phyloP scores from a whole-genome alignment of 2,888 invertebrate species.

The Euplexia lucipara region DNA sequence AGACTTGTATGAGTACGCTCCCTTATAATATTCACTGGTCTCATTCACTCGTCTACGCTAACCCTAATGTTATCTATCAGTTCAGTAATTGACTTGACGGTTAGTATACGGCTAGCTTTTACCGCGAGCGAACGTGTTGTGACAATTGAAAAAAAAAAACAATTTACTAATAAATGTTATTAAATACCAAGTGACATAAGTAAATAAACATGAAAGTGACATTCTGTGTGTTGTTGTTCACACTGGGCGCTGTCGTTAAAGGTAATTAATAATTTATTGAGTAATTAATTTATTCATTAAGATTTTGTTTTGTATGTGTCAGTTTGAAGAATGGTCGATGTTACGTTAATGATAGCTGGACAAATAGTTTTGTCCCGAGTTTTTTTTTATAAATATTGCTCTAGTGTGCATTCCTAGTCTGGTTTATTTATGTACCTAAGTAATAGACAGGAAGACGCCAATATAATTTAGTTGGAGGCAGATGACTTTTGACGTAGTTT shows the following conservation, averaged over 20 bases:
- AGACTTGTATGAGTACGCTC: too few relatives aligned
- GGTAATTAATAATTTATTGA: slow-evolving; percentile 37
- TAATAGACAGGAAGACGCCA: slow-evolving; percentile 38
- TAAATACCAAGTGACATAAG: slow-evolving; percentile 58
- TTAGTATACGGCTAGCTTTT: too few relatives aligned
- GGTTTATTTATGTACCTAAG: too few relatives aligned
- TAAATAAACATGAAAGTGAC: slow-evolving; percentile 61
- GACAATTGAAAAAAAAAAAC: too few relatives aligned
- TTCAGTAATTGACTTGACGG: too few relatives aligned
- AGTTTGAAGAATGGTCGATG: background rate
- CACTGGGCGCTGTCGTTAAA: slow-evolving; percentile 34
- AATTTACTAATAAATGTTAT: slow-evolving; percentile 53
- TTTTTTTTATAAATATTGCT: background rate
- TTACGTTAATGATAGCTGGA: background rate
- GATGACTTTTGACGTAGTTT: background rate
- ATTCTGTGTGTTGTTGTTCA: slow-evolving; percentile 51
- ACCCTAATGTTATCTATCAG: too few relatives aligned
- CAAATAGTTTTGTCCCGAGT: background rate
- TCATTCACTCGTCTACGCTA: too few relatives aligned
- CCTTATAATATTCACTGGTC: too few relatives aligned
- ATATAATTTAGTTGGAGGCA: slow-evolving; percentile 12
- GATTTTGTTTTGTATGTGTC: background rate
- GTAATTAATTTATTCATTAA: background rate
- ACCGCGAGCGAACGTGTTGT: too few relatives aligned
- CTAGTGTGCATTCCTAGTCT: too few relatives aligned